Conservation (phyloP, 1,140 invertebrate genomes). For the Theocolax elegans region DNA sequence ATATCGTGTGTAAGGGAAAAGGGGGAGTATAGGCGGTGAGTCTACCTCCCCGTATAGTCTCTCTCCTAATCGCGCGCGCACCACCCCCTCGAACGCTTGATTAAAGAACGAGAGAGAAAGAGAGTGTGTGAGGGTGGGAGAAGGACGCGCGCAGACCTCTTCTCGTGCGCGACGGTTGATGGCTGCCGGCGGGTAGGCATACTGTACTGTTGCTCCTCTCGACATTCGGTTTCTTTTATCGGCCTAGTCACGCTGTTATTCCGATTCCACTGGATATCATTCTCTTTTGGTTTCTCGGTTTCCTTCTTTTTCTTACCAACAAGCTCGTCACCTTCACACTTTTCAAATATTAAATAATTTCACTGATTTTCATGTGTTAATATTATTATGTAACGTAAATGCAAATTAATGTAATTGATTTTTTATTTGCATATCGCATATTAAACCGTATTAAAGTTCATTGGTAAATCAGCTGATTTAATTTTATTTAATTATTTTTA, state of each 20-base stretch:
- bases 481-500: too few species aligned
- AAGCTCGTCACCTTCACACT: too few species aligned
- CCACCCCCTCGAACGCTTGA: slow-evolving; percentile 58
- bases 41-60: slow-evolving; percentile 52
- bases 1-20: too few species aligned
- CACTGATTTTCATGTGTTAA: too few species aligned
- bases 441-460: too few species aligned
- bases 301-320: background rate
- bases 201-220: background rate
- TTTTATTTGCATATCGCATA: too few species aligned
- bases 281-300: background rate
- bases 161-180: slow-evolving; percentile 27
- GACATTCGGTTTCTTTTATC: background rate
- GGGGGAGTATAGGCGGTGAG: too few species aligned
- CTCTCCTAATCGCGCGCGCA: slow-evolving; percentile 44
- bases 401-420: too few species aligned
- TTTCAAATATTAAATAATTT: too few species aligned
- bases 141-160: background rate
- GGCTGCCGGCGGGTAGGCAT: slow-evolving; percentile 41
- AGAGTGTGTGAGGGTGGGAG: background rate
- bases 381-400: too few species aligned
- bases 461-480: too few species aligned
- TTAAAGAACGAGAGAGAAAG: slow-evolving; percentile 62
- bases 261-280: slow-evolving; percentile 8
- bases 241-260: slow-evolving; percentile 8